A percentile compares a stretch with the other conserved stretches of the same genome.
Evolutionary conservation across 1,140 invertebrate species (phyloP).

Genomic region (Mesaphorura yosii): DNA sequence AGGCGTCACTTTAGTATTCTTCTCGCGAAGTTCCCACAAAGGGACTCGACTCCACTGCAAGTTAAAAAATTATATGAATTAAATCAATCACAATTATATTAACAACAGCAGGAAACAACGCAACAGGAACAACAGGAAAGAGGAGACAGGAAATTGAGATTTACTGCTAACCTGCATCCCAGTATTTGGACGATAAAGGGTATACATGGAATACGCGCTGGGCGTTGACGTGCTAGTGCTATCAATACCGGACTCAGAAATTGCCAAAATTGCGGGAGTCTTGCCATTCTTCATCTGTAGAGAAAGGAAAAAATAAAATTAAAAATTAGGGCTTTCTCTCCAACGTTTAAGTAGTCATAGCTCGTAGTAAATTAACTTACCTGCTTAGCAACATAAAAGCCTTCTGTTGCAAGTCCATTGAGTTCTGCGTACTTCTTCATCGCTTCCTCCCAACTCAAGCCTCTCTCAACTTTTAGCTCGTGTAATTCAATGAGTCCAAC

Average conservation of each 20-base stretch:
- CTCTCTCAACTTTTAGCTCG: conserved; percentile 81
- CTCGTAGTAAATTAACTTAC: conserved; percentile 34
- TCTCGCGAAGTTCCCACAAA: conserved; percentile 81
- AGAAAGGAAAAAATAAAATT: no score
- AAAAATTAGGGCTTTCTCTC: conserved; percentile 4
- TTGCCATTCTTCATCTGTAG: conserved; percentile 67
- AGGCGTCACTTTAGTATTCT: conserved; percentile 72
- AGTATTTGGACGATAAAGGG: conserved; percentile 57
- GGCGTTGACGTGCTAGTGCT: conserved; percentile 55
- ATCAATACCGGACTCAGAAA: conserved; percentile 46
- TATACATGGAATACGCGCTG: conserved; percentile 72
- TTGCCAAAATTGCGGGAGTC: conserved; percentile 69
- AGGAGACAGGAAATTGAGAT: conserved; percentile 45
- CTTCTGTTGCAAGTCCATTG: conserved; percentile 57
- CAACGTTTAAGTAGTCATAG: neutral
- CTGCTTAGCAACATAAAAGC: conserved; percentile 82
- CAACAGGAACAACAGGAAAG: conserved; percentile 65
- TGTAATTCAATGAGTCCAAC: conserved; percentile 82
- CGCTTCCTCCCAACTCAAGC: conserved; percentile 84
- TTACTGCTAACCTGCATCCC: conserved; percentile 52
- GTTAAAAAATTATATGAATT: neutral
- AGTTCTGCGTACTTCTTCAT: conserved; percentile 53
- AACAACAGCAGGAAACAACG: conserved; percentile 2
- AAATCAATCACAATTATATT: neutral
- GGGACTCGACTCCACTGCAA: conserved; percentile 64